A percentile compares a stretch with the other conserved stretches of the same genome.
These are phyloP conservation scores for Chroicocephalus ridibundus DNA, from an alignment of 2,113 vertebrate genomes.

Conservation along the genomic window DNA sequence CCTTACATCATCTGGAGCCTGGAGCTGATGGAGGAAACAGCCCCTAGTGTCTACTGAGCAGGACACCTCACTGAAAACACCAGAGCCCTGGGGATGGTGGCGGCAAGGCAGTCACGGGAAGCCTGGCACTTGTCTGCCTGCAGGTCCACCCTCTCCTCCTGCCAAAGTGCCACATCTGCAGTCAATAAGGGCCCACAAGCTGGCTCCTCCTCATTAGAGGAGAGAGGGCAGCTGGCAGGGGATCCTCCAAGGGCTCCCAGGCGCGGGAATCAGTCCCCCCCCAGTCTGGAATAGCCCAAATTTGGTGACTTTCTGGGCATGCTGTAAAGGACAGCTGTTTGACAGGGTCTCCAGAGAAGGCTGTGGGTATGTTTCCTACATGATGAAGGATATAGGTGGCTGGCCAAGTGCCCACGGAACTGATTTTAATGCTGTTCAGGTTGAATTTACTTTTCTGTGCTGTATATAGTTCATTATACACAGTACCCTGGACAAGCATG, in stretches of 20 bases:
- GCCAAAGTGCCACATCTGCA: constrained; percentile 67
- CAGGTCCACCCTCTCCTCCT: constrained; percentile 61
- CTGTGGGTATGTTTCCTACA: constrained; percentile 66
- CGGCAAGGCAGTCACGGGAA: not conserved
- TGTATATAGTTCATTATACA: constrained; percentile 34
- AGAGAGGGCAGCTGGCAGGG: constrained; percentile 66
- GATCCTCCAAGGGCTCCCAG: constrained; percentile 64
- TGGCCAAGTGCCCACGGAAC: constrained; percentile 61
- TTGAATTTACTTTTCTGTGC: constrained; percentile 47
- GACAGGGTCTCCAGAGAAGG: constrained; percentile 66
- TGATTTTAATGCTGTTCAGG: constrained; percentile 66
- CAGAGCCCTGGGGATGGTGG: constrained; percentile 15
- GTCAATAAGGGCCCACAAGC: constrained; percentile 63
- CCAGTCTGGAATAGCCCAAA: constrained; percentile 66
- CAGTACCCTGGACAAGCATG: not conserved
- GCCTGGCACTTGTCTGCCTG: constrained; percentile 58
- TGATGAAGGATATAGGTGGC: constrained; percentile 68
- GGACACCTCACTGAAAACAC: constrained; percentile 18
- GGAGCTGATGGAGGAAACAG: constrained; percentile 34
- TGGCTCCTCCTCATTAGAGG: constrained; percentile 68
- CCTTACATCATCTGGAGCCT: constrained; percentile 35
- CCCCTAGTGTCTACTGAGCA: not conserved
- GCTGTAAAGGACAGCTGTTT: constrained; percentile 70
- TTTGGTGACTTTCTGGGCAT: constrained; percentile 68
- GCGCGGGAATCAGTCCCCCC: constrained; percentile 55